Evolutionary conservation across 2,113 vertebrate species (phyloP).

Genomic region (Sinocyclocheilus anshuiensis): DNA sequence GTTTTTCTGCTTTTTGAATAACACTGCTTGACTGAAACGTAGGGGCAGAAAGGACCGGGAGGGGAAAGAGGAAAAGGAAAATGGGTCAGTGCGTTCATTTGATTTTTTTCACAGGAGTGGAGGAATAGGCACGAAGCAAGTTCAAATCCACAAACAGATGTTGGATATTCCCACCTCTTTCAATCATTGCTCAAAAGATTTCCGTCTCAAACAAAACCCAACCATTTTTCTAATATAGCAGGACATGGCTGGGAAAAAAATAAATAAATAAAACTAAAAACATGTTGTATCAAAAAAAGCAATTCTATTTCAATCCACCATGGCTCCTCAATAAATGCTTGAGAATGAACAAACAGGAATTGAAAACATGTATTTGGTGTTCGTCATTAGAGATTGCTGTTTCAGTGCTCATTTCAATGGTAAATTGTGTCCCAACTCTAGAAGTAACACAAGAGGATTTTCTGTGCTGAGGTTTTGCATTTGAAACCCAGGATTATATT

Average conservation of each 20-base stretch:
- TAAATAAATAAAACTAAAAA: neutral
- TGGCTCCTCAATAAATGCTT: constrained; percentile 9
- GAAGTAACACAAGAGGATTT: constrained; percentile 37
- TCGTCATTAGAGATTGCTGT: neutral
- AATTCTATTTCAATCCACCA: constrained; percentile 22
- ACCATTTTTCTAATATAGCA: neutral
- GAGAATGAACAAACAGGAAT: constrained; percentile 40
- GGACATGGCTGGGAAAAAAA: neutral
- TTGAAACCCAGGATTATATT: constrained; percentile 27
- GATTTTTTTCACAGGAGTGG: constrained; percentile 57
- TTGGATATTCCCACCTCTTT: constrained; percentile 64
- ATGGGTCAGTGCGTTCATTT: constrained; percentile 70
- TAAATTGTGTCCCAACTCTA: neutral
- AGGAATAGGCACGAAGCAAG: constrained; percentile 65
- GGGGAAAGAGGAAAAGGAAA: constrained; percentile 51
- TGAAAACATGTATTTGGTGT: constrained; percentile 25
- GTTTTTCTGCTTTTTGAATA: constrained; percentile 36
- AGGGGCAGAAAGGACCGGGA: constrained; percentile 26
- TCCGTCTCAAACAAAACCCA: constrained; percentile 55
- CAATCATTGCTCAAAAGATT: constrained; percentile 53
- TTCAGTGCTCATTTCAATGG: neutral
- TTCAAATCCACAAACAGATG: constrained; percentile 72
- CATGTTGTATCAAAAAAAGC: constrained; percentile 1
- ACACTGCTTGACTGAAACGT: constrained; percentile 32
- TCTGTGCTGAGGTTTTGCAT: constrained; percentile 29